These are phyloP conservation scores for Anser brachyrhynchus DNA, from an alignment of 2,113 vertebrate species.

Conservation along the genomic window DNA sequence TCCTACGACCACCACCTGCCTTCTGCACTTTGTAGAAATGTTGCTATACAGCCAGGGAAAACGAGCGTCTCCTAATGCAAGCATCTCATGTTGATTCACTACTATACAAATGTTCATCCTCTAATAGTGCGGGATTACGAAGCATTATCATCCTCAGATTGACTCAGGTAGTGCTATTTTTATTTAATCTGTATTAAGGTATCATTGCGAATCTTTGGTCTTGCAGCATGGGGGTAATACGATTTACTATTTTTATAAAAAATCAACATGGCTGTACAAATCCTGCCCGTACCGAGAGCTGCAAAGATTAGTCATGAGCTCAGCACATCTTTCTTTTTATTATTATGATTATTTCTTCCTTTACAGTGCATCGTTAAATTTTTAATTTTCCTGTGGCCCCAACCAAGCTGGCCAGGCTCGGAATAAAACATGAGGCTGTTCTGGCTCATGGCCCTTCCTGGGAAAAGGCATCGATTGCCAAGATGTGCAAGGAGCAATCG, in stretches of 20 bases:
- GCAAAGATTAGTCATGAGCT: conserved; percentile 47
- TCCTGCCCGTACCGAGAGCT: conserved; percentile 48
- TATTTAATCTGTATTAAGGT: conserved; percentile 78
- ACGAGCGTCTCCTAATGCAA: conserved; percentile 6
- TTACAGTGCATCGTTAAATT: not conserved
- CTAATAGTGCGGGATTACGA: conserved; percentile 54
- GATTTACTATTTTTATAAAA: conserved; percentile 79
- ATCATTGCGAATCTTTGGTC: conserved; percentile 70
- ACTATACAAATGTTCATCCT: conserved; percentile 47
- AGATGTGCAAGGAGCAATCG: not conserved
- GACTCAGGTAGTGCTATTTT: conserved; percentile 58
- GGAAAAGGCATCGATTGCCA: not conserved
- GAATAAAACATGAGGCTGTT: not conserved
- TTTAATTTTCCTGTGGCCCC: not conserved
- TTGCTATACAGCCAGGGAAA: not conserved
- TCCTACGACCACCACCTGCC: not conserved
- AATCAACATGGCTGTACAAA: conserved; percentile 63
- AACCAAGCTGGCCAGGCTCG: not conserved
- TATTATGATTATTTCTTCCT: not conserved
- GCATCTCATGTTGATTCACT: conserved; percentile 51
- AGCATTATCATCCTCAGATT: conserved; percentile 66
- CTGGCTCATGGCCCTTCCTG: not conserved
- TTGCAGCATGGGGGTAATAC: conserved; percentile 65
- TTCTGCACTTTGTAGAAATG: not conserved
- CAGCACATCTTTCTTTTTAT: not conserved